Conservation (phyloP, 2,113 vertebrate species). For the Herpetotheres cachinnans region DNA sequence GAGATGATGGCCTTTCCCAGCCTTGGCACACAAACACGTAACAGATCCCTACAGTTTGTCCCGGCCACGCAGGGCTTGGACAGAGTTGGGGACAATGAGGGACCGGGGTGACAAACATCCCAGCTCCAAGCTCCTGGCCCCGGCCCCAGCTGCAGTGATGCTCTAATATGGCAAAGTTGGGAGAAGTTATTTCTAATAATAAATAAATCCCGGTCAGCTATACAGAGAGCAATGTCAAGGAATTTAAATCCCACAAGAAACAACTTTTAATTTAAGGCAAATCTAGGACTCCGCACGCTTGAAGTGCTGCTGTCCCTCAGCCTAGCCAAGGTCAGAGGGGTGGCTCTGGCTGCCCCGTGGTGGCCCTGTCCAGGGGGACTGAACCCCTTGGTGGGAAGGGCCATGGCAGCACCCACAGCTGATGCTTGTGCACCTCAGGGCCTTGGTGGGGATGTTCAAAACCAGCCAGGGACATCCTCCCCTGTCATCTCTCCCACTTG, state of each 20-base stretch:
- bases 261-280: neutral
- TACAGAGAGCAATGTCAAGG: neutral
- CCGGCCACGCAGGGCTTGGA: neutral
- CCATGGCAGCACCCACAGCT: neutral
- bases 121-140: neutral
- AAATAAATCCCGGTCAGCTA: neutral
- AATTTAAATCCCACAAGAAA: neutral
- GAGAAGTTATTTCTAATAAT: neutral
- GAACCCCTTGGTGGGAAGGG: neutral
- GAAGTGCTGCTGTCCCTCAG: neutral
- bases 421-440: neutral
- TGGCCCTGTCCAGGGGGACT: neutral
- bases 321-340: neutral
- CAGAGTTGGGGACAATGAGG: neutral
- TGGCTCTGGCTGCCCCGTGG: neutral
- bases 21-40: neutral
- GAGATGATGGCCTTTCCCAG: neutral
- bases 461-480: neutral
- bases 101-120: neutral
- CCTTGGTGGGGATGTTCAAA: neutral
- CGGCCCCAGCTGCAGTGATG: neutral
- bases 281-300: neutral
- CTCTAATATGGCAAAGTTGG: neutral
- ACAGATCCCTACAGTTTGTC: neutral
- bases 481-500: neutral